These are phyloP conservation scores for Hephaestus fuliginosus DNA, from an alignment of 2,797 vertebrate genomes.

Conservation along the genomic window DNA sequence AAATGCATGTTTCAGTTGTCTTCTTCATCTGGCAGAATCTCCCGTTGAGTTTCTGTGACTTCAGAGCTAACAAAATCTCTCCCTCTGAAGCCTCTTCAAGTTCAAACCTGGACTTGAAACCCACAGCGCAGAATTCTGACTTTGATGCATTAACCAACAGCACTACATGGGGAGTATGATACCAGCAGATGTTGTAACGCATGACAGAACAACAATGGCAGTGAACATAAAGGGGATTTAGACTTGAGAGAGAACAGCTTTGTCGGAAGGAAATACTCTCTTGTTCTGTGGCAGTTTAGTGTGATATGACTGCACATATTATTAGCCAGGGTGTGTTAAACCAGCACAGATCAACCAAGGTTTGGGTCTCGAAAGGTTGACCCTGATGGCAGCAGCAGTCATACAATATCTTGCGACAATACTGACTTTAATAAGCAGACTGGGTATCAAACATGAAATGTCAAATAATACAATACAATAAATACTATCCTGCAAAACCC, in stretches of 20 bases:
- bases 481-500: neutral
- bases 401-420: neutral
- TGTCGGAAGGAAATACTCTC: neutral
- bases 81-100: slow-evolving; percentile 22
- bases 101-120: slow-evolving; percentile 60
- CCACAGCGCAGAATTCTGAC: slow-evolving; percentile 10
- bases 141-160: slow-evolving; percentile 69
- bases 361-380: neutral
- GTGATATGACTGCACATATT: neutral
- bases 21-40: slow-evolving; percentile 35
- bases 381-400: neutral
- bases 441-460: neutral
- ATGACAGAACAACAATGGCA: slow-evolving; percentile 39
- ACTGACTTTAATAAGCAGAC: neutral
- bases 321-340: neutral
- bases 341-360: neutral
- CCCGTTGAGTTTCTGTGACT: slow-evolving; percentile 16
- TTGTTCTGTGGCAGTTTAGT: neutral
- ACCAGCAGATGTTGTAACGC: slow-evolving; percentile 53
- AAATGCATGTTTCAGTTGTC: slow-evolving; percentile 21
- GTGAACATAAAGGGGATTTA: slow-evolving; percentile 22
- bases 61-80: slow-evolving; percentile 42
- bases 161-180: slow-evolving; percentile 32
- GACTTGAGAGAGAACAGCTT: slow-evolving; percentile 25
- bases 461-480: neutral